Base-by-base conservation (phyloP, 64 coral and sea anemone genomes). In the Stichodactyla mertensii region DNA sequence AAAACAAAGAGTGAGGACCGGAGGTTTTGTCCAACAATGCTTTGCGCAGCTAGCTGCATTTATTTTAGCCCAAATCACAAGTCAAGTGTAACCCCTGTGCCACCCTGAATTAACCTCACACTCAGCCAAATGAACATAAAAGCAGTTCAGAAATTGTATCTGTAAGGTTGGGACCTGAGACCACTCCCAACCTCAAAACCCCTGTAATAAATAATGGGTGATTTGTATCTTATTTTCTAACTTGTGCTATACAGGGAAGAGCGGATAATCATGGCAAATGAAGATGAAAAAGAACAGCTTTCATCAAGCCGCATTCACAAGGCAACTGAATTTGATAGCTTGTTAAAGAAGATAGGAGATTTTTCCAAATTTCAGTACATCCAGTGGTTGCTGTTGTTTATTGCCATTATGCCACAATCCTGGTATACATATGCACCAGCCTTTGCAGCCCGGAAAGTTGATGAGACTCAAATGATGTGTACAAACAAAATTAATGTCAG, bases 341-440 rank as follows among this genome's bases (percentile, higher is more conserved):
- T 99, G 36, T 71, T 99, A 12, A 55, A 77, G 18, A 92, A 94
- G 60, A 79, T 99, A 71, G 93, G 93, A 52, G 81, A 87, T 4
- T 99, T 94, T 83, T 90, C 90, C 36, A 87, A 89, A 22, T 99
- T 99, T 69, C 93, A 99, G 52, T 85, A 89, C n/a, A 91, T 99
- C 15, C 97, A 99, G 10, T 99, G 97, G 97, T 51, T 99, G 14
- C 83, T 99, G 0, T 55, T 99, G 0, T 99, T 99, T n/a, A 51
- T 99, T 5, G 93, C 93, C 10, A 79, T 91, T 0, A 55, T 99
- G 9, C 93, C 97, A 1, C 97, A 99, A 77, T 89, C 97, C 0
- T 99, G 93, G 93, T 99, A 99, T 23, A 95, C 97, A 4, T 99
- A 99, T 61, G 90, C 90, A 52, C 97, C 97, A 14, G 93, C 93